Evolutionary conservation across 1,140 invertebrate genomes (phyloP).

Genomic region (Drosophila pruinosa): DNA sequence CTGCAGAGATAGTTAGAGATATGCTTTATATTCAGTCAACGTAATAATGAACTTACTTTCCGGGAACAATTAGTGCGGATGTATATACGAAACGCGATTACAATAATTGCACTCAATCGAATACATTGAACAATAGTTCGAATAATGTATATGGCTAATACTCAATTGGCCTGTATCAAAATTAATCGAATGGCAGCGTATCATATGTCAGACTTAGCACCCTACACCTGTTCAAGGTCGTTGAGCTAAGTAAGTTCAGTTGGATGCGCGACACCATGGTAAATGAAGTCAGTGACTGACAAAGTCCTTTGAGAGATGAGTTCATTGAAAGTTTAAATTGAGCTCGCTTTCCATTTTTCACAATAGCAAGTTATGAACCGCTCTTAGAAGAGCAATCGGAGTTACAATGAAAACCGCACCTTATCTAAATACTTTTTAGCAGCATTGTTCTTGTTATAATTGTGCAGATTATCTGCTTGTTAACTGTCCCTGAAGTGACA

Average conservation of each 20-base stretch:
- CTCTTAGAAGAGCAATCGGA: slow-evolving; percentile 34
- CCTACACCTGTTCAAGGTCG: slow-evolving; percentile 63
- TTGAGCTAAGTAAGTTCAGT: background rate
- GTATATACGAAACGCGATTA: slow-evolving; percentile 27
- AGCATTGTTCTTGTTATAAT: slow-evolving; percentile 45
- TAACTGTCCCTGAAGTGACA: slow-evolving; percentile 58
- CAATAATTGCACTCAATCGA: slow-evolving; percentile 23
- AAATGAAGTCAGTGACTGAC: background rate
- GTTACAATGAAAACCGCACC: slow-evolving; percentile 27
- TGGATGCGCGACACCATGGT: background rate
- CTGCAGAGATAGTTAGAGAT: background rate
- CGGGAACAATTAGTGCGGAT: slow-evolving; percentile 56
- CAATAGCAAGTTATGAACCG: slow-evolving; percentile 28
- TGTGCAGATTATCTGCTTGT: slow-evolving; percentile 60
- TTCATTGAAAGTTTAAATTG: background rate
- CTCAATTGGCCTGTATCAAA: background rate
- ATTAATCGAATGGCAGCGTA: background rate
- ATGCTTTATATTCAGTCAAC: slow-evolving; percentile 20
- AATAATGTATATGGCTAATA: slow-evolving; percentile 8
- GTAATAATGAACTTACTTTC: slow-evolving; percentile 44
- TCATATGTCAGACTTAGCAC: background rate
- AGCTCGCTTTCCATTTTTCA: background rate
- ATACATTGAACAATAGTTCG: background rate
- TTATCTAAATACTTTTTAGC: slow-evolving; percentile 28
- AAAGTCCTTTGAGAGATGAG: background rate